phyloP scores from a whole-genome alignment of 2,888 invertebrate species.

The Aquatica leii region DNA sequence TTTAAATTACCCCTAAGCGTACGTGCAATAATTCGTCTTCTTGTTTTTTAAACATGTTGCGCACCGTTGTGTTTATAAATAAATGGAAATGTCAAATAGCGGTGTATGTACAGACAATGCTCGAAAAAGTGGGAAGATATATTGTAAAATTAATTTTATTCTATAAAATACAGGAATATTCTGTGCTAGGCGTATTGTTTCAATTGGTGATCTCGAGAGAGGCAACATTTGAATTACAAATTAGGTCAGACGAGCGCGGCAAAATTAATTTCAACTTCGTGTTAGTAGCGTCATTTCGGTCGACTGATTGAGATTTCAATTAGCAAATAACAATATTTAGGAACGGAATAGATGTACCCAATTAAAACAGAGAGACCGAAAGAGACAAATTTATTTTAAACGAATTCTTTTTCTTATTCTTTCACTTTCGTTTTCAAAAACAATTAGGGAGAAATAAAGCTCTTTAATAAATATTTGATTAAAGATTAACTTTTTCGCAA shows the following conservation, averaged over 20 bases:
- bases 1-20: no score
- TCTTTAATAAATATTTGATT: no score
- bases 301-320: constrained; percentile 46
- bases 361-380: constrained; percentile 48
- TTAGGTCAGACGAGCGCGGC: constrained; percentile 48
- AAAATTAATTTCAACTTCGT: constrained; percentile 57
- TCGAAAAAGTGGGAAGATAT: neutral
- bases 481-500: neutral
- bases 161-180: constrained; percentile 26
- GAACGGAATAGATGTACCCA: constrained; percentile 49
- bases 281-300: constrained; percentile 47
- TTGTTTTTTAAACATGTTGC: no score
- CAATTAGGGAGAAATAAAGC: neutral
- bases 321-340: constrained; percentile 56
- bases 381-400: neutral
- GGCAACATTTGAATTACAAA: constrained; percentile 56
- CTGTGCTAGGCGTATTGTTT: constrained; percentile 35
- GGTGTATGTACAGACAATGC: no score
- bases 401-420: neutral
- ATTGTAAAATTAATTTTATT: constrained; percentile 32
- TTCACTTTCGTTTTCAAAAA: neutral
- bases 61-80: no score
- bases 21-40: no score
- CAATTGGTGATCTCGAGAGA: constrained; percentile 38
- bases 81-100: no score